Base-by-base conservation (phyloP, 1,140 invertebrate species). In the Eupristina koningsbergeri region DNA sequence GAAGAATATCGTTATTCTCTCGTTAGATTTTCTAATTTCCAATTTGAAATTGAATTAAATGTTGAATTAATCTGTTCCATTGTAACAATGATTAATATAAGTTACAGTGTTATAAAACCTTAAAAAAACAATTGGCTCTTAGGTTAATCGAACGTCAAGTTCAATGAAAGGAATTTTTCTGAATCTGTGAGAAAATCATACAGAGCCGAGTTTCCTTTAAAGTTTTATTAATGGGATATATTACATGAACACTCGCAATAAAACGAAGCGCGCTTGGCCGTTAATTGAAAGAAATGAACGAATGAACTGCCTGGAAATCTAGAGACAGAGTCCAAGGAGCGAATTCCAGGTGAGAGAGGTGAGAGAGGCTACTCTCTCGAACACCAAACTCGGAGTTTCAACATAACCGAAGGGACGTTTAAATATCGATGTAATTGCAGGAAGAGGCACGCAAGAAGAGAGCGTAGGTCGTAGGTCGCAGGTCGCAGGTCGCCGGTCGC, bases 381-480 rank as follows among this genome's bases (percentile, higher is more conserved):
- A n/a, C n/a, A n/a, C 31, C 36, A 31, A 2, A 22, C 36, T 71
- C 67, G n/a, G 26, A 53, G 53, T 78, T 78, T 78, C 76, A 78
- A 63, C 76, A 78, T 64, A 15, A 50, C 7, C 50, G 58, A 83
- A 71, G 74, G 86, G 88, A 83, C 88, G 83, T 87, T 88, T 88
- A 89, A 85, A 88, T 85, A 87, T 83, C 81, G 75, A 31, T 78
- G 84, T 87, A 87, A 87, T 87, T 86, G 85, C 86, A 87, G 87
- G 87, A 87, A 87, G 86, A 86, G 85, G 87, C 88, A 89, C 87
- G 88, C 88, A 88, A 89, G 87, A 88, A 88, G 87, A 88, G 88
- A 88, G 87, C 85, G 88, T n/a, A n/a, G n/a, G n/a, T n/a, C n/a
- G n/a, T n/a, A n/a, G n/a, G n/a, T n/a, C n/a, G n/a, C n/a, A n/a